Evolutionary conservation across 1,140 invertebrate genomes (phyloP).

Genomic region (Ganaspis sp.): DNA sequence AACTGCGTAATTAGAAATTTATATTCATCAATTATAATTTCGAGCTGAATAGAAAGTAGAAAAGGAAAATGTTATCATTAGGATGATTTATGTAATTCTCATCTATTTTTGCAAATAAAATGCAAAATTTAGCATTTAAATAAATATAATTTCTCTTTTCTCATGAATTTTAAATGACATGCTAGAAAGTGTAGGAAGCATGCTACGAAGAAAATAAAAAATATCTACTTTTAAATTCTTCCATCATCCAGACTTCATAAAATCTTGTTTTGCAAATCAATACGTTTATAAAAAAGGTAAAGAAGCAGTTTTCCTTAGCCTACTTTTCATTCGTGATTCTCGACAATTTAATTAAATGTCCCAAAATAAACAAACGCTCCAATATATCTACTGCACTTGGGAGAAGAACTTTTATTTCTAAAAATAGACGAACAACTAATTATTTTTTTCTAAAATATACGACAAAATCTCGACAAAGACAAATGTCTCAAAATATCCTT

Average conservation of each 20-base stretch:
- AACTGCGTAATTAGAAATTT: background rate
- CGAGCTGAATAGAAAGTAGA: background rate
- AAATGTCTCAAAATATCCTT: no score
- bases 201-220: background rate
- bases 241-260: background rate
- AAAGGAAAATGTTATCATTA: background rate
- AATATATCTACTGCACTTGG: no score
- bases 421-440: no score
- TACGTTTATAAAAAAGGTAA: background rate
- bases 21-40: background rate
- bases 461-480: no score
- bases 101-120: background rate
- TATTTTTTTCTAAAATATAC: no score
- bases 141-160: constrained; percentile 7
- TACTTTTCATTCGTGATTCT: background rate
- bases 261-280: background rate
- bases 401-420: no score
- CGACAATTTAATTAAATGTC: background rate
- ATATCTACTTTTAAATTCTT: background rate
- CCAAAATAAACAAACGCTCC: background rate
- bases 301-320: constrained; percentile 9
- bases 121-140: background rate
- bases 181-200: background rate
- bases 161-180: constrained; percentile 11
- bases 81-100: no score